Percentiles rank a stretch among this genome's conserved stretches.
Conservation (phyloP, 2,888 invertebrate genomes). For the Stramonita haemastoma region DNA sequence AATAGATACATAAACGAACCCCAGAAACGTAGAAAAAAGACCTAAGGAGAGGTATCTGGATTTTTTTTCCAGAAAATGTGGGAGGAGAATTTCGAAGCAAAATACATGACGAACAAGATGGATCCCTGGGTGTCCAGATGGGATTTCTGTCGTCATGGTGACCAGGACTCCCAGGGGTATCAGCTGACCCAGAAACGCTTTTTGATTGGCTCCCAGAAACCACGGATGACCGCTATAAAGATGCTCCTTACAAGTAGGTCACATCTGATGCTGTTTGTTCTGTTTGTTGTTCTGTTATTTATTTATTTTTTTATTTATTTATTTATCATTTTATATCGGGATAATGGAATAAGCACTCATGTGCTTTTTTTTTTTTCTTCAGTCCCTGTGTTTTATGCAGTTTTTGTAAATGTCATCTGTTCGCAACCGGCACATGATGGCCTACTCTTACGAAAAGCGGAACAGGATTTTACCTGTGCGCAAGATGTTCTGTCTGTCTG, state of each 20-base stretch:
- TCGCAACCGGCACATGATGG: no score
- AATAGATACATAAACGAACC: no score
- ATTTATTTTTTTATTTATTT: no score
- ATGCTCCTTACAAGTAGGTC: slow-evolving; percentile 28
- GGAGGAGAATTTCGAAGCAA: slow-evolving; percentile 42
- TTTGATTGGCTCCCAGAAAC: slow-evolving; percentile 26
- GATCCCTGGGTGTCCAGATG: slow-evolving; percentile 75
- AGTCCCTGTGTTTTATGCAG: not conserved
- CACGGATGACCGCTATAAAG: slow-evolving; percentile 30
- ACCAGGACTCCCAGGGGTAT: slow-evolving; percentile 55
- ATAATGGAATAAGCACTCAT: no score
- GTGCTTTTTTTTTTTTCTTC: no score
- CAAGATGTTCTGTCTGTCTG: not conserved
- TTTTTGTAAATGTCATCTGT: not conserved
- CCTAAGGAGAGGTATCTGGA: no score
- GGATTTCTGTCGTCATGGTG: slow-evolving; percentile 69
- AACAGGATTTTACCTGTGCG: no score
- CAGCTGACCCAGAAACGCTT: slow-evolving; percentile 43
- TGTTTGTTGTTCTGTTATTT: not conserved
- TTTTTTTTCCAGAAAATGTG: not conserved
- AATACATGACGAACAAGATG: slow-evolving; percentile 66
- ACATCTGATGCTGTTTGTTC: no score
- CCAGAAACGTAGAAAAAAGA: no score
- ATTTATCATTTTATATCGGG: no score
- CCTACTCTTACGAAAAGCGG: no score